Conservation (phyloP, 2,888 invertebrate genomes). For the Epistrophe eligans region DNA sequence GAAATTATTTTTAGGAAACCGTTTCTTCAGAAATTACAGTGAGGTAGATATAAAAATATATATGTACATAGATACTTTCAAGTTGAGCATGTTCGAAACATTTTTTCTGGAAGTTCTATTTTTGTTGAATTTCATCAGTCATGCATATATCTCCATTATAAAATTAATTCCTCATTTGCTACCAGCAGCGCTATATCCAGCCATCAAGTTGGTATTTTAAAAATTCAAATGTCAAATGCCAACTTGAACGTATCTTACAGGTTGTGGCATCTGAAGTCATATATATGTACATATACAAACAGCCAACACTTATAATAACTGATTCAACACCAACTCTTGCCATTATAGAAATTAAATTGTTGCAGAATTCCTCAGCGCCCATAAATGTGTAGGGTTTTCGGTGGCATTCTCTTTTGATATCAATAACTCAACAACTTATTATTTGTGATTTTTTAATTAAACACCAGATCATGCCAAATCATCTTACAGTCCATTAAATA, state of each 20-base stretch:
- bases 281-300: not conserved
- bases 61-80: not conserved
- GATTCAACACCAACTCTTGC: conserved; percentile 6
- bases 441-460: conserved; percentile 50
- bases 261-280: conserved; percentile 43
- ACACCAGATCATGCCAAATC: conserved; percentile 51
- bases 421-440: conserved; percentile 1
- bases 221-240: conserved; percentile 40
- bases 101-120: conserved; percentile 19
- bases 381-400: not conserved
- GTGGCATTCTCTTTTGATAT: not conserved
- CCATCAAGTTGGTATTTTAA: conserved; percentile 40
- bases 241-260: conserved; percentile 9
- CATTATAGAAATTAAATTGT: not conserved
- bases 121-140: not conserved
- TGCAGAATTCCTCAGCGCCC: not conserved
- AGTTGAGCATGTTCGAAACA: conserved; percentile 6
- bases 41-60: no score
- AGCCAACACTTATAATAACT: conserved; percentile 17
- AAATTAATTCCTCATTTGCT: not conserved
- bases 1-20: conserved; percentile 15
- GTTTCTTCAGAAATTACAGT: conserved; percentile 9
- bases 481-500: conserved; percentile 44
- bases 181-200: not conserved
- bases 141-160: not conserved